Percentiles rank a stretch among this genome's conserved stretches.
Conservation (phyloP, 2,888 invertebrate genomes). For the Calameuta filiformis region DNA sequence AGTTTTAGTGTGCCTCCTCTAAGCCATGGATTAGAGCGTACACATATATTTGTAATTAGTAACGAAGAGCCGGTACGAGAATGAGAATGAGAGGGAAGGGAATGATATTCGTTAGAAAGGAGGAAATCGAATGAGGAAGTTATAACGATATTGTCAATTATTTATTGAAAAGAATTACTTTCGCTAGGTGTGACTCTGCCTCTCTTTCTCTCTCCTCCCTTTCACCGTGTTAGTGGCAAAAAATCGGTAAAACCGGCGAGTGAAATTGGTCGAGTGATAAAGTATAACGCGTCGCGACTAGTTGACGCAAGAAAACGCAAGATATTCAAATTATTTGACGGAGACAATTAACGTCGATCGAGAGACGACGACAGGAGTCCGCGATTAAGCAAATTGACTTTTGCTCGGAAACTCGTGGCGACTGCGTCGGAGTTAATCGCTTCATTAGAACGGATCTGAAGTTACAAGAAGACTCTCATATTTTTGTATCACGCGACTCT, state of each 20-base stretch:
- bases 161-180: no score
- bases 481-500: no score
- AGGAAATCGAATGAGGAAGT: no score
- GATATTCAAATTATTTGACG: conserved; percentile 30
- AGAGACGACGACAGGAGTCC: conserved; percentile 24
- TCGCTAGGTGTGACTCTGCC: no score
- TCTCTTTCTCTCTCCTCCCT: background rate
- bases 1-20: no score
- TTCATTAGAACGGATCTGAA: conserved; percentile 24
- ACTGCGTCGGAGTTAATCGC: conserved; percentile 18
- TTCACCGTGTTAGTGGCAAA: background rate
- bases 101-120: no score
- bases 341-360: conserved; percentile 37
- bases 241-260: background rate
- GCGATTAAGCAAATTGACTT: conserved; percentile 33
- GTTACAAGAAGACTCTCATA: no score
- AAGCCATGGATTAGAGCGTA: no score
- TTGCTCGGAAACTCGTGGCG: conserved; percentile 9
- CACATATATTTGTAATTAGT: no score
- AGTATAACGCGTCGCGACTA: background rate
- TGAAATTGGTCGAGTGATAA: background rate
- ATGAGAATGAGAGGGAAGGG: no score
- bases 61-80: no score
- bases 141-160: no score
- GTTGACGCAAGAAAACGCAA: conserved; percentile 16